A percentile compares a stretch with the other conserved stretches of the same genome.
These are phyloP conservation scores for Hephaestus fuliginosus DNA, from an alignment of 2,797 vertebrate species.

Conservation along the genomic window DNA sequence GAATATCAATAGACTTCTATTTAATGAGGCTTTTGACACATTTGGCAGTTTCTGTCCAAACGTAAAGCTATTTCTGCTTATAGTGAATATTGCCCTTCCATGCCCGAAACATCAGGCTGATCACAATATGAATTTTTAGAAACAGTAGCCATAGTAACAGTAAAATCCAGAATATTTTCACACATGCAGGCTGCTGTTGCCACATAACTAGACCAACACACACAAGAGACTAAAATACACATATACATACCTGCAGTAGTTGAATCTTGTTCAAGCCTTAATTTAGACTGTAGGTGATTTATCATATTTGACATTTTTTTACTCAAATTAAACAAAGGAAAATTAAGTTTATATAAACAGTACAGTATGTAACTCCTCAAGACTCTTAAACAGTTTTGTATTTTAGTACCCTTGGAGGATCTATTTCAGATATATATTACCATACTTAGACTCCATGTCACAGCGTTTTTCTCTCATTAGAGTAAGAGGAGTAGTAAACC, in stretches of 20 bases:
- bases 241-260: background rate
- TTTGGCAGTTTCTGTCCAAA: background rate
- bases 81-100: background rate
- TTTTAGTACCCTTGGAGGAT: conserved; percentile 27
- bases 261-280: conserved; percentile 30
- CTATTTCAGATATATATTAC: conserved; percentile 22
- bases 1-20: background rate
- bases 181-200: conserved; percentile 4
- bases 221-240: background rate
- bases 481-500: background rate
- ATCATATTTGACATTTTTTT: conserved; percentile 33
- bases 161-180: background rate
- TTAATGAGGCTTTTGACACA: background rate
- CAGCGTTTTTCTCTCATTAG: background rate
- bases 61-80: background rate
- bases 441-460: background rate
- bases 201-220: background rate
- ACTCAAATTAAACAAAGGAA: conserved; percentile 28
- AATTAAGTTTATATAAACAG: conserved; percentile 29
- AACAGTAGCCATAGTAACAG: conserved; percentile 1
- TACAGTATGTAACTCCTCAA: conserved; percentile 10
- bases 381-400: conserved; percentile 41
- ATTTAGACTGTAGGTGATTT: conserved; percentile 29
- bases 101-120: background rate
- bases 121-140: background rate